Evolutionary conservation across 2,113 vertebrate species (phyloP).

Genomic region (Larimichthys polyactis): DNA sequence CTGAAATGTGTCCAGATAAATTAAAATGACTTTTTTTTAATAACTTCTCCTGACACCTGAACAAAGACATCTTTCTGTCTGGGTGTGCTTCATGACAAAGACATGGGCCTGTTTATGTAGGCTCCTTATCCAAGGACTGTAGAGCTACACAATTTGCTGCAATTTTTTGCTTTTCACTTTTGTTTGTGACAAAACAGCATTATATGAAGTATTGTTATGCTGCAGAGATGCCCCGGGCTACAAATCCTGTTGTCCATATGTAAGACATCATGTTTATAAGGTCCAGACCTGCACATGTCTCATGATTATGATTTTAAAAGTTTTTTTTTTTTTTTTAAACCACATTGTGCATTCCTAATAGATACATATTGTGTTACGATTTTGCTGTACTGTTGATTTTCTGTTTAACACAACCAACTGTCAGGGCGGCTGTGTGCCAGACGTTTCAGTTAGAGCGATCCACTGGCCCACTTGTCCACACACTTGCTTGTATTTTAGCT

Average conservation of each 20-base stretch:
- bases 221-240: too few species aligned
- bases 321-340: too few species aligned
- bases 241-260: too few species aligned
- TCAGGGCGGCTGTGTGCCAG: not conserved
- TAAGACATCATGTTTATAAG: too few species aligned
- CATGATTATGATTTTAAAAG: too few species aligned
- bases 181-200: too few species aligned
- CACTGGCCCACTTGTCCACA: slow-evolving; percentile 24
- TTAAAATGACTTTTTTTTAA: not conserved
- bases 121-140: not conserved
- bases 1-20: not conserved
- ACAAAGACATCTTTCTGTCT: not conserved
- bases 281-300: too few species aligned
- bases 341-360: too few species aligned
- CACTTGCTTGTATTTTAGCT: not conserved
- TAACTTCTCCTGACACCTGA: not conserved
- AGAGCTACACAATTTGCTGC: too few species aligned
- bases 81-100: not conserved
- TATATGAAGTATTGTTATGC: too few species aligned
- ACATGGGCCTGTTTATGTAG: too few species aligned
- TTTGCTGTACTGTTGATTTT: not conserved
- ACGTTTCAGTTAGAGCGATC: not conserved
- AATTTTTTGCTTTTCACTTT: too few species aligned
- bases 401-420: not conserved
- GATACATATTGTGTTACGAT: not conserved